Evolutionary conservation across 1,140 invertebrate species (phyloP).

Genomic region (Apis mellifera): Amel_HAv3.1 CM009936.2:9445001-9445500

Average conservation of each 20-base stretch:
- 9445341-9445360: neutral
- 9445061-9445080: too few species aligned
- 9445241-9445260: constrained; percentile 55
- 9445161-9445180: too few species aligned
- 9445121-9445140: too few species aligned
- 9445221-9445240: constrained; percentile 41
- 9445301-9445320: constrained; percentile 61
- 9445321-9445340: constrained; percentile 35
- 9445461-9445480: constrained; percentile 76
- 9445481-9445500: constrained; percentile 74
- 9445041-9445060: too few species aligned
- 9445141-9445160: too few species aligned
- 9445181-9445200: too few species aligned
- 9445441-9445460: constrained; percentile 71
- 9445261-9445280: constrained; percentile 61
- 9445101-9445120: too few species aligned
- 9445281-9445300: constrained; percentile 62
- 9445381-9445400: constrained; percentile 60
- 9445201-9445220: neutral
- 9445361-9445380: constrained; percentile 10
- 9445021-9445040: too few species aligned
- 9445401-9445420: constrained; percentile 79
- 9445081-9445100: too few species aligned
- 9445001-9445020: too few species aligned
- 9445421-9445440: constrained; percentile 77